phyloP scores from a whole-genome alignment of 2,113 vertebrate genomes.

The Genyomyrus donnyi region DNA sequence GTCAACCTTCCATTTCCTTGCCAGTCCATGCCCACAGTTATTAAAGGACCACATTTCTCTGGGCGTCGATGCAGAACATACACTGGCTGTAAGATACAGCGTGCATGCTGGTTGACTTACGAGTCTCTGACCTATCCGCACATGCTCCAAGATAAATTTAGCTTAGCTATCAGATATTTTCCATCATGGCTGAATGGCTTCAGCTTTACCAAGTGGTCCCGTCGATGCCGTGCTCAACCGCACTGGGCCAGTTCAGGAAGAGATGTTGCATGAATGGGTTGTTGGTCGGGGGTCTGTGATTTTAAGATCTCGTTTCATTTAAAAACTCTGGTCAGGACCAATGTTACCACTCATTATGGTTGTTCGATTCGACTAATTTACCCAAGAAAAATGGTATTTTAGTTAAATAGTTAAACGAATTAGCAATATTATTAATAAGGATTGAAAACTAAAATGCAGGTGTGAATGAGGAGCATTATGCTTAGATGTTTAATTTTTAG shows the following conservation, averaged over 20 bases:
- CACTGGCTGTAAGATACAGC: not conserved
- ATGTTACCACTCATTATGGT: not conserved
- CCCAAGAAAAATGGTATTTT: not conserved
- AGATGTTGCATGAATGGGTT: not conserved
- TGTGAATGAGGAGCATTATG: not conserved
- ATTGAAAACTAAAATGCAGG: not conserved
- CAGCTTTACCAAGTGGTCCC: not conserved
- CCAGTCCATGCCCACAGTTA: not conserved
- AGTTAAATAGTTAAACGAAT: not conserved
- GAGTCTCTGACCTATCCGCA: not conserved
- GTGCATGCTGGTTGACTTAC: not conserved
- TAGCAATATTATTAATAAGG: not conserved
- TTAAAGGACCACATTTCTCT: not conserved
- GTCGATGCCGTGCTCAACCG: not conserved
- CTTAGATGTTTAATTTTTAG: not conserved
- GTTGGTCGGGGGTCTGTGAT: not conserved
- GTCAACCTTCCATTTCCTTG: not conserved
- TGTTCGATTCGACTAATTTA: not conserved
- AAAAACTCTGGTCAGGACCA: not conserved
- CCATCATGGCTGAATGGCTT: not conserved
- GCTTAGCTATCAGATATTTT: slow-evolving; percentile 10
- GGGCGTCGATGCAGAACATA: not conserved
- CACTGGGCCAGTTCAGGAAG: not conserved
- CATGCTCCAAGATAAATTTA: not conserved
- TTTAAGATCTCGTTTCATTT: not conserved